These are phyloP conservation scores for Girardinus metallicus DNA, from an alignment of 2,797 vertebrate genomes.

Conservation along the genomic window DNA sequence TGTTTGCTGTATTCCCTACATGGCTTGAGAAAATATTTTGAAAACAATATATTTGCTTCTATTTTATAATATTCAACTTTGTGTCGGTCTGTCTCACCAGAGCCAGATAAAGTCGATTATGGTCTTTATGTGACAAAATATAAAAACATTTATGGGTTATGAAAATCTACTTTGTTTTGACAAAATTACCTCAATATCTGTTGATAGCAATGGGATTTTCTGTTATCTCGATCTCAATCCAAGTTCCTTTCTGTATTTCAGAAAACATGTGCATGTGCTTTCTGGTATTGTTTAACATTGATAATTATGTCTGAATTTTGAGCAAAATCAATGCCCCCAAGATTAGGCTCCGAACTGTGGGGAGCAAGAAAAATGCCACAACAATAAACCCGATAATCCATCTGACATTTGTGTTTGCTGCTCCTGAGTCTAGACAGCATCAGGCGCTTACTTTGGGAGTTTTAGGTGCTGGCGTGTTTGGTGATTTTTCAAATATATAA, in stretches of 20 bases:
- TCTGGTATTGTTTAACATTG: not conserved
- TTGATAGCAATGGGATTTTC: not conserved
- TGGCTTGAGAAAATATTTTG: not conserved
- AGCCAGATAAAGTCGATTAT: not conserved
- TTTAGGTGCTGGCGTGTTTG: slow-evolving; percentile 21
- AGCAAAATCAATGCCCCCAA: not conserved
- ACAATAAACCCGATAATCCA: slow-evolving; percentile 68
- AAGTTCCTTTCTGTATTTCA: not conserved
- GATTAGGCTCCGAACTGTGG: slow-evolving; percentile 20
- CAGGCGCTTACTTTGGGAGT: slow-evolving; percentile 37
- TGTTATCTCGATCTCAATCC: not conserved
- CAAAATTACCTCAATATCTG: not conserved
- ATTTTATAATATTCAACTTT: not conserved
- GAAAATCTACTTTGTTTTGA: not conserved
- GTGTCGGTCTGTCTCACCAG: not conserved
- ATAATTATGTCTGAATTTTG: not conserved
- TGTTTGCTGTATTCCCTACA: too few species aligned
- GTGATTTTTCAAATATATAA: slow-evolving; percentile 29
- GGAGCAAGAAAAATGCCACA: slow-evolving; percentile 30
- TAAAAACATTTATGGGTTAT: not conserved
- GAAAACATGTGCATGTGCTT: not conserved
- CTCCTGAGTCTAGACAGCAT: slow-evolving; percentile 41
- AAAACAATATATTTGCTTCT: not conserved
- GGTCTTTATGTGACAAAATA: not conserved
- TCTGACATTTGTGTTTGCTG: slow-evolving; percentile 62